phyloP scores from a whole-genome alignment of 2,113 vertebrate genomes.

The Parus major region DNA sequence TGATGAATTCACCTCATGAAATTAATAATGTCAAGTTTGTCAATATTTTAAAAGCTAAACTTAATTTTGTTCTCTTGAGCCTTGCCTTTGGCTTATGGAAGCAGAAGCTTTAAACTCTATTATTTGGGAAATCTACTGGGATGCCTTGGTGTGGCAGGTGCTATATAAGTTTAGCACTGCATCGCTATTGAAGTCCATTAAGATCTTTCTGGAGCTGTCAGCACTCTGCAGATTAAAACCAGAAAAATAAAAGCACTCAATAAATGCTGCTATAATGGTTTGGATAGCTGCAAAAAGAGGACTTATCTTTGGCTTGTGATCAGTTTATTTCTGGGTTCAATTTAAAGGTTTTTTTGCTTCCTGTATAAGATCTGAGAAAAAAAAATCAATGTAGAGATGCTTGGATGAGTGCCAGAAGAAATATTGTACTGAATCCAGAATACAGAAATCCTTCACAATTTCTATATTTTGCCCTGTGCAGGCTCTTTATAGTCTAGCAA shows the following conservation, averaged over 20 bases:
- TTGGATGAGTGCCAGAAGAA: constrained; percentile 34
- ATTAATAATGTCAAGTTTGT: constrained; percentile 53
- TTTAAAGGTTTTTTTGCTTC: constrained; percentile 44
- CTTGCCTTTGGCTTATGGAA: constrained; percentile 48
- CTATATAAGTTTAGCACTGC: constrained; percentile 45
- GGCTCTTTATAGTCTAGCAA: background rate
- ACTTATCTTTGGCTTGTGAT: constrained; percentile 34
- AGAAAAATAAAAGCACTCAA: constrained; percentile 52
- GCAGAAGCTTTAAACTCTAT: constrained; percentile 53
- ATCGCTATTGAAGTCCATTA: constrained; percentile 57
- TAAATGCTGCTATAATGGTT: constrained; percentile 36
- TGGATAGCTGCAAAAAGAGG: constrained; percentile 8
- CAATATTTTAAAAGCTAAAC: constrained; percentile 56
- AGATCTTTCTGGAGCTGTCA: constrained; percentile 58
- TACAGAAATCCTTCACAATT: background rate
- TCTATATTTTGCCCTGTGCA: background rate
- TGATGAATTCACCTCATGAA: constrained; percentile 37
- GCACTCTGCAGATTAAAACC: constrained; percentile 48
- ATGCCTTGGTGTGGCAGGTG: constrained; percentile 41
- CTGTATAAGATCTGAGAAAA: background rate
- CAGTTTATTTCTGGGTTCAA: constrained; percentile 40
- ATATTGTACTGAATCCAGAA: background rate
- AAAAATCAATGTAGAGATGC: constrained; percentile 2
- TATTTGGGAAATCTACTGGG: constrained; percentile 55
- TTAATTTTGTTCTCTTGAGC: constrained; percentile 50